These are phyloP conservation scores for Darevskia mixta DNA, from an alignment of 2,797 vertebrate genomes.

Conservation along the genomic window DNA sequence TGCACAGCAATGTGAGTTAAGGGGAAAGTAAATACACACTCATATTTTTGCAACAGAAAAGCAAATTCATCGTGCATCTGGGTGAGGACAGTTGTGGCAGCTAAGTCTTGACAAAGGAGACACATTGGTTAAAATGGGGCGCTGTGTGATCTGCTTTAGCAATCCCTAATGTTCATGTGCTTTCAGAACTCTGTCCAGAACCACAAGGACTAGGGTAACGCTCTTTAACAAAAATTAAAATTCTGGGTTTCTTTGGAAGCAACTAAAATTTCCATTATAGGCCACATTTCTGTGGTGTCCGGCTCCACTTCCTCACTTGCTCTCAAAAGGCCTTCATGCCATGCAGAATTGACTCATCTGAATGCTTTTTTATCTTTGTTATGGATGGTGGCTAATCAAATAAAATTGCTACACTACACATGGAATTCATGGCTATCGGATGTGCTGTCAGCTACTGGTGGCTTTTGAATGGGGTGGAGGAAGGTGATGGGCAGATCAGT, in stretches of 20 bases:
- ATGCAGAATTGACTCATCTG: not conserved
- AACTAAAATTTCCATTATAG: not conserved
- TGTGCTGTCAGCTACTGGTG: too few species aligned
- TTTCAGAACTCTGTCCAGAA: not conserved
- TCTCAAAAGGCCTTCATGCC: not conserved
- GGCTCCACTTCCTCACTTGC: too few species aligned
- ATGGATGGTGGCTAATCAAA: too few species aligned
- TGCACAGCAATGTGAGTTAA: conserved; percentile 80
- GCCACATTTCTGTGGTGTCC: not conserved
- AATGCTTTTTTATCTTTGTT: too few species aligned
- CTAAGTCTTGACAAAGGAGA: not conserved
- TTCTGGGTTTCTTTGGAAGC: not conserved
- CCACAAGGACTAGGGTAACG: not conserved
- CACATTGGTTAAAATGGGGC: not conserved
- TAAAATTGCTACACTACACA: too few species aligned
- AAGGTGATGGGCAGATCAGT: too few species aligned
- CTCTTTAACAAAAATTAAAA: not conserved
- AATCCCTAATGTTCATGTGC: not conserved
- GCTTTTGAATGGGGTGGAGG: not conserved
- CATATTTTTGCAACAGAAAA: not conserved
- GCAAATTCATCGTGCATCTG: not conserved
- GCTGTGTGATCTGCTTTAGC: not conserved
- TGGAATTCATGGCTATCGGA: not conserved
- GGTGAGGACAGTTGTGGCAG: not conserved
- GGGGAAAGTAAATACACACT: conserved; percentile 49